A percentile compares a stretch with the other conserved stretches of the same genome.
These are phyloP conservation scores for Pyrocephalus nanus DNA, from an alignment of 2,797 vertebrate genomes.

Conservation along the genomic window DNA sequence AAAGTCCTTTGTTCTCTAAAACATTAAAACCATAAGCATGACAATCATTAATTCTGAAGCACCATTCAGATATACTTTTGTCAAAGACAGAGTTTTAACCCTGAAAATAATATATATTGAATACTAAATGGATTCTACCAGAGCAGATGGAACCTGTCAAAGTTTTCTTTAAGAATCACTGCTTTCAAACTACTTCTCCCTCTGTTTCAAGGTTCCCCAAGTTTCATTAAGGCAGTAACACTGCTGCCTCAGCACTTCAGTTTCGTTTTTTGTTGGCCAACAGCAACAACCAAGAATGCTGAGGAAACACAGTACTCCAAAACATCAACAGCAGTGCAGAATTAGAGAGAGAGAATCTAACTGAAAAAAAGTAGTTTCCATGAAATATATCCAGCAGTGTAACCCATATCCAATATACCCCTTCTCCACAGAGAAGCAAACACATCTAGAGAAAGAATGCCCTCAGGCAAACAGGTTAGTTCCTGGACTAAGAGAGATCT, in stretches of 20 bases:
- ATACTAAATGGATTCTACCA: not conserved
- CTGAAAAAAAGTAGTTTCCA: not conserved
- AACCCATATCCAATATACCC: not conserved
- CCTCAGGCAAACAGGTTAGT: not conserved
- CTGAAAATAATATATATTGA: not conserved
- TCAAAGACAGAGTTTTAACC: not conserved
- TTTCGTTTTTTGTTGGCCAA: not conserved
- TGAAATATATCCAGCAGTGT: not conserved
- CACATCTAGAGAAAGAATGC: not conserved
- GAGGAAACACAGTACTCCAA: not conserved
- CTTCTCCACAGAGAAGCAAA: not conserved
- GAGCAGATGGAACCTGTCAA: not conserved
- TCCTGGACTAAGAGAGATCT: not conserved
- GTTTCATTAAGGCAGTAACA: not conserved
- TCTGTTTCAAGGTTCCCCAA: not conserved
- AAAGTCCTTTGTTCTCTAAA: slow-evolving; percentile 7
- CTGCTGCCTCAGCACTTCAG: not conserved
- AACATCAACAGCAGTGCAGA: not conserved
- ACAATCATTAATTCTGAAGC: not conserved
- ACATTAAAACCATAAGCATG: not conserved
- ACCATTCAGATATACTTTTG: not conserved
- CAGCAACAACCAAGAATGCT: not conserved
- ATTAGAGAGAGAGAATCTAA: not conserved
- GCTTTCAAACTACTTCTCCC: not conserved
- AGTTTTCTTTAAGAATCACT: not conserved